Evolutionary conservation across 2,888 invertebrate species (phyloP).

Genomic region (Coremacera marginata): DNA sequence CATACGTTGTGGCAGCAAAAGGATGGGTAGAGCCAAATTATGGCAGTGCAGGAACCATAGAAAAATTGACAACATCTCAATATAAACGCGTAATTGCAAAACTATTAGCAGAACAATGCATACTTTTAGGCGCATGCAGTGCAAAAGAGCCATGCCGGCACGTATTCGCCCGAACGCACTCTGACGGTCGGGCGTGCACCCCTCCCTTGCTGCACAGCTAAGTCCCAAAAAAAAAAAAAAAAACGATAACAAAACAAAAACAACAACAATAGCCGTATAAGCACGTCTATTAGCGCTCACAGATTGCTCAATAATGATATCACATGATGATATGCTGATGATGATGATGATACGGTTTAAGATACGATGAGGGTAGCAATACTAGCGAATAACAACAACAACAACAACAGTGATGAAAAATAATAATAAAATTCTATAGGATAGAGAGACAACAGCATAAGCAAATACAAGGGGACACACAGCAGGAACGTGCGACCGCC

Average conservation of each 20-base stretch:
- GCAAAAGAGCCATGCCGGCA: background rate
- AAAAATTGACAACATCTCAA: constrained; percentile 22
- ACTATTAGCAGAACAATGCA: constrained; percentile 34
- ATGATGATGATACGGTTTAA: constrained; percentile 23
- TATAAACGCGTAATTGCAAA: constrained; percentile 38
- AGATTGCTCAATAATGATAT: constrained; percentile 38
- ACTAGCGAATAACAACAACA: background rate
- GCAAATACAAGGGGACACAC: background rate
- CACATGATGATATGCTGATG: constrained; percentile 16
- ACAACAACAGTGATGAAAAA: background rate
- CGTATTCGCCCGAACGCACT: background rate
- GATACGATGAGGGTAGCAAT: background rate
- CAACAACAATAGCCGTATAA: background rate
- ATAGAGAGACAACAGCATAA: background rate
- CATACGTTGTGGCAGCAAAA: background rate
- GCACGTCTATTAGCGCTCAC: constrained; percentile 29
- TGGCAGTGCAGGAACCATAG: background rate
- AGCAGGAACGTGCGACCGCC: background rate
- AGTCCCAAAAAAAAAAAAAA: background rate
- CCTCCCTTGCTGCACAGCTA: constrained; percentile 6
- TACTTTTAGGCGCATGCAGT: constrained; percentile 23
- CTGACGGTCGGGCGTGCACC: background rate
- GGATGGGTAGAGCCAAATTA: background rate
- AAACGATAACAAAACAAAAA: background rate
- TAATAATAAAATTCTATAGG: background rate